A percentile compares a stretch with the other conserved stretches of the same genome.
phyloP scores from a whole-genome alignment of 2,113 vertebrate species.

The Apeltes quadracus region DNA sequence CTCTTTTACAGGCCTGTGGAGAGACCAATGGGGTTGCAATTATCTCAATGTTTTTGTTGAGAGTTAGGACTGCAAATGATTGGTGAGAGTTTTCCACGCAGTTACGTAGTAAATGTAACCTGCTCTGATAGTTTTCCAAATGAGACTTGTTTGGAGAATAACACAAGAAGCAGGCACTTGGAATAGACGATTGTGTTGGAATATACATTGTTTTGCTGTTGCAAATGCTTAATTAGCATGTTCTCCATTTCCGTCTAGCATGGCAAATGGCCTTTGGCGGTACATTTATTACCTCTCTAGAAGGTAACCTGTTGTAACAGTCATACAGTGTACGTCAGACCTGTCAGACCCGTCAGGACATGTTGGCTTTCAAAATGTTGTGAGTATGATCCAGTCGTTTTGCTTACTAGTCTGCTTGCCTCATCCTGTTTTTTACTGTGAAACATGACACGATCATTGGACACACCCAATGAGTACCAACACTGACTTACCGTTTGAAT shows the following conservation, averaged over 20 bases:
- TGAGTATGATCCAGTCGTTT: conserved; percentile 6
- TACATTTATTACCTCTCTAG: conserved; percentile 24
- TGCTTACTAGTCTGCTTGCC: conserved; percentile 1
- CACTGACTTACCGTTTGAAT: conserved; percentile 82
- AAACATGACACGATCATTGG: conserved; percentile 2
- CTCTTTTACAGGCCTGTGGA: conserved; percentile 69
- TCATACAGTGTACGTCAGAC: conserved; percentile 31
- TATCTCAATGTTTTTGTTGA: conserved; percentile 11
- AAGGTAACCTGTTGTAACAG: conserved; percentile 37
- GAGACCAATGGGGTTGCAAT: neutral
- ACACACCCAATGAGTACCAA: conserved; percentile 10
- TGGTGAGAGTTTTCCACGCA: neutral
- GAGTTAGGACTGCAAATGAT: neutral
- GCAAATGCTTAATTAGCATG: neutral
- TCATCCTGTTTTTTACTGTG: conserved; percentile 20
- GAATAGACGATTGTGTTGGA: neutral
- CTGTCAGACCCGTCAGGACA: conserved; percentile 57
- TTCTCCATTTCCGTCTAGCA: conserved; percentile 3
- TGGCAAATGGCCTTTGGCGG: conserved; percentile 24
- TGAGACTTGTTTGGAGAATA: neutral
- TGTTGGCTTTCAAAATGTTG: conserved; percentile 11
- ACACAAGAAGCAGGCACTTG: neutral
- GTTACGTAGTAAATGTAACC: conserved; percentile 13
- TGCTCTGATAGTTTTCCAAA: conserved; percentile 27
- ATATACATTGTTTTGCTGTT: neutral